Evolutionary conservation across 1,140 invertebrate genomes (phyloP).

Genomic region (Cotesia typhae): DNA sequence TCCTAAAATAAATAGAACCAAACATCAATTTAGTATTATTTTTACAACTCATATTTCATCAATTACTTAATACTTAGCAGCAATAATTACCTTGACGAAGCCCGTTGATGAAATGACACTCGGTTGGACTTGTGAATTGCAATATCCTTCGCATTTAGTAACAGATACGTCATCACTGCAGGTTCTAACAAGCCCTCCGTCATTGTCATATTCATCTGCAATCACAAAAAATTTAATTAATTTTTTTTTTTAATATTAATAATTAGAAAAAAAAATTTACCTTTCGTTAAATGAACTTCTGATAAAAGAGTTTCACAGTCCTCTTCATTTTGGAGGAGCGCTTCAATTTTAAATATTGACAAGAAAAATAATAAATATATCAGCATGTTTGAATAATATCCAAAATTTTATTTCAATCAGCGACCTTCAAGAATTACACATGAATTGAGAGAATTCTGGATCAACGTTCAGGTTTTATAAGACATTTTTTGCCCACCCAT

Average conservation of each 20-base stretch:
- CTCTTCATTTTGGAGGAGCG: constrained; percentile 52
- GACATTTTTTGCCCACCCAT: constrained; percentile 44
- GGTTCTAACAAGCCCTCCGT: constrained; percentile 79
- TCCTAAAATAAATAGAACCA: constrained; percentile 69
- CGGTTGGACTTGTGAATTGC: constrained; percentile 89
- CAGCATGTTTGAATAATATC: neutral
- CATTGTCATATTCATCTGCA: constrained; percentile 87
- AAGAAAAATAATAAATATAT: constrained; percentile 11
- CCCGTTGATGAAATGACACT: constrained; percentile 87
- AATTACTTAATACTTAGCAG: neutral
- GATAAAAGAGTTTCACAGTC: constrained; percentile 82
- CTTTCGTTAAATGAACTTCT: constrained; percentile 82
- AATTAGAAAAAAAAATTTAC: constrained; percentile 54
- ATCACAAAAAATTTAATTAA: constrained; percentile 28
- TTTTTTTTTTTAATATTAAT: constrained; percentile 14
- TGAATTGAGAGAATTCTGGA: neutral
- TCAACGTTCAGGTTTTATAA: constrained; percentile 55
- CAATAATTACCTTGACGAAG: constrained; percentile 81
- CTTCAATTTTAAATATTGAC: neutral
- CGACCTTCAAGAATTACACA: neutral
- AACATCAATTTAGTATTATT: neutral
- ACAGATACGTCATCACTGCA: constrained; percentile 87
- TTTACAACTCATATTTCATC: too few species aligned
- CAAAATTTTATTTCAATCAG: too few species aligned
- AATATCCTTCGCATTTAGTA: constrained; percentile 90